These are phyloP conservation scores for Alauda arvensis DNA, from an alignment of 2,797 vertebrate species.

Conservation along the genomic window DNA sequence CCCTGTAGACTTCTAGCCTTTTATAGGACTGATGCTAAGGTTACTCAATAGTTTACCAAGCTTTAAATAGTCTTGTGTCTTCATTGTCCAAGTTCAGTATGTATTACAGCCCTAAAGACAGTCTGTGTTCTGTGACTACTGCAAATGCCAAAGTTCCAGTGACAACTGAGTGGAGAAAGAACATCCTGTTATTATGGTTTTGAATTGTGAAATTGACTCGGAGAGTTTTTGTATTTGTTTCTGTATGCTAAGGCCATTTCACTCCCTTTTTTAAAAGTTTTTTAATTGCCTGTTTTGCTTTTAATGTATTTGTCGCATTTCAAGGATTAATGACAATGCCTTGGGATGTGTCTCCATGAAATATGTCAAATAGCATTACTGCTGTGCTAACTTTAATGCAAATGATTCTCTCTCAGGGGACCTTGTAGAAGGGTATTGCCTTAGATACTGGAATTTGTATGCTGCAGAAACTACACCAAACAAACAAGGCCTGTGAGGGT, in stretches of 20 bases:
- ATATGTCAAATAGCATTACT: slow-evolving; percentile 9
- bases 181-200: slow-evolving; percentile 27
- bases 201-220: slow-evolving; percentile 9
- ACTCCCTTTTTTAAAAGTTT: neutral
- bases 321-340: slow-evolving; percentile 23
- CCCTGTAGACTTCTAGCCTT: slow-evolving; percentile 27
- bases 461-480: neutral
- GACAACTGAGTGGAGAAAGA: slow-evolving; percentile 1
- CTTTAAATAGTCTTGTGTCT: slow-evolving; percentile 22
- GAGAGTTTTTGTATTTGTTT: slow-evolving; percentile 9
- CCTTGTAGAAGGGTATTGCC: neutral
- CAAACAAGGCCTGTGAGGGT: neutral
- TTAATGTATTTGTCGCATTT: slow-evolving; percentile 24
- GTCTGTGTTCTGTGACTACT: slow-evolving; percentile 2
- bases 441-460: neutral
- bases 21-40: slow-evolving; percentile 28
- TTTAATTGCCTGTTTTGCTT: slow-evolving; percentile 35
- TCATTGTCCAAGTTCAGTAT: slow-evolving; percentile 30
- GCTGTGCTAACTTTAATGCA: slow-evolving; percentile 13
- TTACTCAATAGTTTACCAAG: slow-evolving; percentile 38
- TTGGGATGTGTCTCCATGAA: slow-evolving; percentile 19
- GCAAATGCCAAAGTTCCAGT: slow-evolving; percentile 40
- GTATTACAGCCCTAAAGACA: slow-evolving; percentile 5
- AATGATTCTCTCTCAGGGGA: neutral
- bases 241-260: slow-evolving; percentile 14